phyloP scores from a whole-genome alignment of 2,797 vertebrate species.

The Coregonus sp. region DNA sequence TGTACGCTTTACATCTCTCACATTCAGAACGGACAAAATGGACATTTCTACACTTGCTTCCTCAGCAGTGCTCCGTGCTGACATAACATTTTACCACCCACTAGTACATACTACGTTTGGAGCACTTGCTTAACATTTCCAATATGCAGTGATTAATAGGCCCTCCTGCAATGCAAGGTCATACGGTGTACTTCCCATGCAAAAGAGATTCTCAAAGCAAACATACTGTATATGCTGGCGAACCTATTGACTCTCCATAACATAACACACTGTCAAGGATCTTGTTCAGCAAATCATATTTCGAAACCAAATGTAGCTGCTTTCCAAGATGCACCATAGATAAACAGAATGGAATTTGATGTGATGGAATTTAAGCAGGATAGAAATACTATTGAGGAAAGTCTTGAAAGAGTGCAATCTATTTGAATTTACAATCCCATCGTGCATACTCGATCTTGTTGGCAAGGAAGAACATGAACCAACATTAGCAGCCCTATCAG shows the following conservation, averaged over 20 bases:
- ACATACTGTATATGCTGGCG: neutral
- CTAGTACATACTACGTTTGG: constrained; percentile 59
- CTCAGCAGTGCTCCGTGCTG: constrained; percentile 68
- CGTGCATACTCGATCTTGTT: neutral
- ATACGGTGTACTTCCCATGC: constrained; percentile 21
- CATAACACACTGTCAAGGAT: neutral
- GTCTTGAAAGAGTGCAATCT: constrained; percentile 8
- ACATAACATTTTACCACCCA: constrained; percentile 66
- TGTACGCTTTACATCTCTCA: constrained; percentile 32
- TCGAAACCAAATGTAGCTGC: neutral
- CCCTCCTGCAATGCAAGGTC: constrained; percentile 45
- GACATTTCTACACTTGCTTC: constrained; percentile 59
- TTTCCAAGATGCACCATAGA: neutral
- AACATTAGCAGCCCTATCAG: neutral
- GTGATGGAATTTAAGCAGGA: neutral
- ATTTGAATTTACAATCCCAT: neutral
- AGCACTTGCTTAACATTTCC: constrained; percentile 65
- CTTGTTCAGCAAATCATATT: neutral
- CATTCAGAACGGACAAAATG: constrained; percentile 56
- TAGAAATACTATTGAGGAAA: neutral
- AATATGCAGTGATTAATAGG: constrained; percentile 61
- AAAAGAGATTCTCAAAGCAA: neutral
- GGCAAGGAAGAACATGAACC: neutral
- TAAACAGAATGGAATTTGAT: neutral
- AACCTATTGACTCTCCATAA: neutral